Evolutionary conservation across 1,140 invertebrate species (phyloP).

Genomic region (Sipha flava): DNA sequence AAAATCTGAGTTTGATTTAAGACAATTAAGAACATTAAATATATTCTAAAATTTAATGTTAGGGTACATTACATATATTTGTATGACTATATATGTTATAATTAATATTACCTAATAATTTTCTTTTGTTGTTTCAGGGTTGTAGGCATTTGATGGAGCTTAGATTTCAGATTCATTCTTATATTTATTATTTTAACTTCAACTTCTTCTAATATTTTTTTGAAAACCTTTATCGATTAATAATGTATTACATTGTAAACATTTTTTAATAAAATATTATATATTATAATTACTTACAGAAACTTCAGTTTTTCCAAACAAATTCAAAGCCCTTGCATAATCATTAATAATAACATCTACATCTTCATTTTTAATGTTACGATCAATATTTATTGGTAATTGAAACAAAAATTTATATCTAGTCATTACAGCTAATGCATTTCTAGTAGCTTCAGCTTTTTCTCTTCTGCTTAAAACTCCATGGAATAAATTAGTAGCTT

Average conservation of each 20-base stretch:
- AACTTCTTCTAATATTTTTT: constrained; percentile 79
- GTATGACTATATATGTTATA: no score
- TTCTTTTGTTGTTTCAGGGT: constrained; percentile 90
- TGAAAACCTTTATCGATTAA: constrained; percentile 56
- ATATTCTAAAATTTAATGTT: no score
- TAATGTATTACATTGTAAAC: background rate
- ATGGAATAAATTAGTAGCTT: constrained; percentile 88
- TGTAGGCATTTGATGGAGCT: constrained; percentile 78
- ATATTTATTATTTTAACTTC: constrained; percentile 78
- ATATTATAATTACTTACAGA: constrained; percentile 49
- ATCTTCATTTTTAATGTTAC: constrained; percentile 87
- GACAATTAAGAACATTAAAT: no score
- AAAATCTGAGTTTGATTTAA: no score
- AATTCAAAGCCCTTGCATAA: constrained; percentile 88
- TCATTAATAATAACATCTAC: constrained; percentile 98
- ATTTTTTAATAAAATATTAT: background rate
- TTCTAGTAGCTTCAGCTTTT: constrained; percentile 88
- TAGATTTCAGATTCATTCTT: constrained; percentile 66
- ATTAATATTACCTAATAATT: constrained; percentile 62
- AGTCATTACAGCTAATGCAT: constrained; percentile 84
- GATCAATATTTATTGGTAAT: constrained; percentile 86
- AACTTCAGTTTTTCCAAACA: constrained; percentile 92
- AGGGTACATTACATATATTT: background rate
- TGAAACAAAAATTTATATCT: constrained; percentile 89
- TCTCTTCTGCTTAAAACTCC: constrained; percentile 90